Base-by-base conservation (phyloP, 1,140 invertebrate species). In the Temnothorax curvispinosus region DNA sequence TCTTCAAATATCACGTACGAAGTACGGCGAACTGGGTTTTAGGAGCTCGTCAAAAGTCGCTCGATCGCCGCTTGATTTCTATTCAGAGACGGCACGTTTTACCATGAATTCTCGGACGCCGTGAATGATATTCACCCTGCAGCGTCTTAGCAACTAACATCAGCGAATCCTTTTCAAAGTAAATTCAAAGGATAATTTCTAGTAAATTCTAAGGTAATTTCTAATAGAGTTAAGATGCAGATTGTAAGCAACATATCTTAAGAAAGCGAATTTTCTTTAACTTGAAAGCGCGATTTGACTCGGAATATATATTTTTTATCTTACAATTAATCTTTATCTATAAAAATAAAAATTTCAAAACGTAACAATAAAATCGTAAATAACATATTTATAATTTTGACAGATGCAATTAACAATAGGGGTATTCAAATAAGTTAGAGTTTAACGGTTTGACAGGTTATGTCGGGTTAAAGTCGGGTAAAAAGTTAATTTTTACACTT, bases 1-100 rank as follows among this genome's bases (percentile, higher is more conserved):
- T 76, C 74, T 88, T 44, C 80, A 56, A 81, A 90, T 85, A 87
- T 86, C 56, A 35, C 76, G 69, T 90, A 85, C 86, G 85, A 85
- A 18, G 71, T 27, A 27, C n/a, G 54, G 50, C 56, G 71, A 50
- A 74, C 77, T 56, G 50, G 32, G 32, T 84, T 62, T 72, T 56
- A 38, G 54, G 56, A 56, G 18, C n/a, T 67, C 71, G 86, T 67
- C 44, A 72, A 81, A 87, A 88, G 78, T 82, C 74, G 44, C 86
- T 75, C 58, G 62, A 58, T 89, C 81, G 64, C 32, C 72, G 60
- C 77, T 54, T 87, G 60, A 80, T 88, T 85, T 56, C 80, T 84
- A 84, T 75, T 84, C 80, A 84, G n/a, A 84, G n/a, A 4, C 80
- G 54, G 27, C 78, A 32, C 41, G 41, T 50, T 80, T 54, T 27